Evolutionary conservation across 2,888 invertebrate genomes (phyloP), one percentile per base, ranked within the genome.

Genomic region (Acrobeloides nanus): DNA sequence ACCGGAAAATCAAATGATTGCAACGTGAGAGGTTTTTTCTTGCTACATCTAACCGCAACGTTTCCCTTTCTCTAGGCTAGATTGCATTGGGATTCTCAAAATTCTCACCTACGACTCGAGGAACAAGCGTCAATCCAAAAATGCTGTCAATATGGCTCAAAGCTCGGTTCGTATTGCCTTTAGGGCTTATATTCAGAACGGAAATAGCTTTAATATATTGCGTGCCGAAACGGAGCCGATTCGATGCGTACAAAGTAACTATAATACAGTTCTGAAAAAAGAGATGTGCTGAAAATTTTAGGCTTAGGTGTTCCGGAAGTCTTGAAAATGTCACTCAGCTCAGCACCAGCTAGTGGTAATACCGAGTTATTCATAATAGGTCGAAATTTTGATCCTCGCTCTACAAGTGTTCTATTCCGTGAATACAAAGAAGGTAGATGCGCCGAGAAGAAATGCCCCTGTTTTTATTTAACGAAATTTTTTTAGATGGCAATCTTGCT

Each of bases 71-170:
- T 66, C 24, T 65, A 81, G 81, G 35, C 88, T 93, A 75, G 93
- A 95, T 80, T 93, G 93, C 78, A 90, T 95, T 48, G 93, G 93
- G 12, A 93, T 93, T 66, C 80, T 93, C 57, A 93, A 80, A 45
- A 57, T 69, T 18, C 69, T 60, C 46, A 29, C 57, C 8, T 66
- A 69, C 44, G 55, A 55, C 23, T 34, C 38, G 12, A 29, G 39
- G 38, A 17, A 44, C 49, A 24, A 25, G 24, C 38, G 39, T 20
- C 51, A 20, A n/a, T n/a, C n/a, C n/a, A n/a, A n/a, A n/a, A n/a
- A n/a, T 42, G 51, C 23, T 1, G 56, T 35, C 4, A 20, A 25
- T 25, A 26, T 25, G 37, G 2, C 21, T 10, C 46, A 37, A 18
- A 53, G 42, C 39, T 27, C 34, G 7, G 92, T 92, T 73, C 83